Conservation (phyloP, 37 sponge, comb jelly and placozoan species). For the Chondrilla cf. caribensis region DNA sequence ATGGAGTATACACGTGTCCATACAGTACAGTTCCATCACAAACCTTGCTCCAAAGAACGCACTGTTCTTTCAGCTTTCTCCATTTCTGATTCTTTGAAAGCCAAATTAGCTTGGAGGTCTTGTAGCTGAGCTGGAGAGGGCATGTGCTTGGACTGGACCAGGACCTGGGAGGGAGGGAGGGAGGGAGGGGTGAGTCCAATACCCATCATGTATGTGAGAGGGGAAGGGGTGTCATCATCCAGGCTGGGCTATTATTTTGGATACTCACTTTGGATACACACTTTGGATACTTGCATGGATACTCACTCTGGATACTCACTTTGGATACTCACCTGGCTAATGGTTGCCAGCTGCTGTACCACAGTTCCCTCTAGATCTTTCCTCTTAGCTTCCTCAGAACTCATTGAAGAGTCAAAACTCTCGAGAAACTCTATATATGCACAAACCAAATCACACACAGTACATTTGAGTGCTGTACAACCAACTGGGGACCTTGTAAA, state of each 20-base stretch:
- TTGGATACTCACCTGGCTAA: conserved; percentile 49
- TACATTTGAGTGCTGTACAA: too few relatives aligned
- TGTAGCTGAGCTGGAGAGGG: conserved; percentile 50
- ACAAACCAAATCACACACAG: neutral
- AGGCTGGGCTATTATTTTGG: neutral
- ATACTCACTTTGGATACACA: neutral
- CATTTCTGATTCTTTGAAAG: conserved; percentile 79
- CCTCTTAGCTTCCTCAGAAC: conserved; percentile 31
- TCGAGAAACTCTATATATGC: conserved; percentile 57
- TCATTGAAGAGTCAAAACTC: conserved; percentile 39
- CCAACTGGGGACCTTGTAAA: too few relatives aligned
- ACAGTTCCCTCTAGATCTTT: conserved; percentile 42
- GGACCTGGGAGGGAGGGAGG: conserved; percentile 38
- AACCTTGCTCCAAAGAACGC: conserved; percentile 57
- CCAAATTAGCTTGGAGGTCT: conserved; percentile 77
- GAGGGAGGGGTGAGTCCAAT: neutral
- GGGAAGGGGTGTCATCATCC: neutral
- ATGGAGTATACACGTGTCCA: neutral
- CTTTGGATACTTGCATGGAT: too few relatives aligned
- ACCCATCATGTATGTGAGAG: neutral
- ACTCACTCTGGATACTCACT: too few relatives aligned
- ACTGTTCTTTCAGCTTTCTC: conserved; percentile 83
- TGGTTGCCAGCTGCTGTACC: conserved; percentile 54
- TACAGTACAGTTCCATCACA: neutral
- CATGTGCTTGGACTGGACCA: conserved; percentile 66